Percentiles rank a stretch among this genome's conserved stretches.
Evolutionary conservation across 2,797 vertebrate species (phyloP).

Genomic region (Todus mexicanus): DNA sequence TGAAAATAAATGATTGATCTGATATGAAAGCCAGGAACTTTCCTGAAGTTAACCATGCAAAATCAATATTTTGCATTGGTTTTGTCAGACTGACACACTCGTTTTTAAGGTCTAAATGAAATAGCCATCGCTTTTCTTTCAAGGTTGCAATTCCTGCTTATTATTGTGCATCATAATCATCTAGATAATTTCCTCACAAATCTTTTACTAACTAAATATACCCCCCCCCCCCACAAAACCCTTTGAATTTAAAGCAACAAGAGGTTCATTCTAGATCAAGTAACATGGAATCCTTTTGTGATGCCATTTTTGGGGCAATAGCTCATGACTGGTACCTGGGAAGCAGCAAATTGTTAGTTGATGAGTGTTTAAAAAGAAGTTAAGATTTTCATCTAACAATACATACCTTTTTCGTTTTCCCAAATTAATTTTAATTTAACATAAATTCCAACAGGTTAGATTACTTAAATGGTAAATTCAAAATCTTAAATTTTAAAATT

Average conservation of each 20-base stretch:
- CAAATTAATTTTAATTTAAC: neutral
- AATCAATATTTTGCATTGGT: neutral
- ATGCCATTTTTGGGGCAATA: neutral
- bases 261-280: neutral
- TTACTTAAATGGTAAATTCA: neutral
- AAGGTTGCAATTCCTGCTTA: neutral
- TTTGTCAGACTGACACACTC: neutral
- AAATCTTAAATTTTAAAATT: neutral
- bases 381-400: neutral
- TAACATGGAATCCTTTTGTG: neutral
- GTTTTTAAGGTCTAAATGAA: neutral
- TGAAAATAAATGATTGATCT: neutral
- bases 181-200: neutral
- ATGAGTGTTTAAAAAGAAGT: neutral
- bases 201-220: neutral
- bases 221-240: fast-evolving
- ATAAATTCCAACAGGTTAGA: neutral
- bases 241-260: neutral
- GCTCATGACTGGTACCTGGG: neutral
- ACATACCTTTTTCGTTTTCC: neutral
- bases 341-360: neutral
- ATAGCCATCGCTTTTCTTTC: neutral
- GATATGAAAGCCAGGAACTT: neutral
- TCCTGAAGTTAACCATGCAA: neutral
- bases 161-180: neutral